These are phyloP conservation scores for Tragelaphus strepsiceros DNA, from an alignment of 2,113 vertebrate genomes.

Conservation along the genomic window DNA sequence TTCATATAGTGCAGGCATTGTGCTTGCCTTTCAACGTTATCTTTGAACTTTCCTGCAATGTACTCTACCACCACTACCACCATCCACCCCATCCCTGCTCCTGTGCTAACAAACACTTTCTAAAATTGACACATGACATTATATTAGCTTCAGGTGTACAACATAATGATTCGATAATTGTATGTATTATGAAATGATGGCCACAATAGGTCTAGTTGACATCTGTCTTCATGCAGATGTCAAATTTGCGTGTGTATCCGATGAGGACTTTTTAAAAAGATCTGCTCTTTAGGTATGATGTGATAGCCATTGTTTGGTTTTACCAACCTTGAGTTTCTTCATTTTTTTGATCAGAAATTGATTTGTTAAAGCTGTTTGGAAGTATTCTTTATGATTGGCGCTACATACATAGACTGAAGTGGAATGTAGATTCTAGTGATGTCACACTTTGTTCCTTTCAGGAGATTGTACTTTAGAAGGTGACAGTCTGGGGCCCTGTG, in stretches of 20 bases:
- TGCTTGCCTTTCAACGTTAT: neutral
- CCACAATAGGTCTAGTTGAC: neutral
- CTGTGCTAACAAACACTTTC: too few species aligned
- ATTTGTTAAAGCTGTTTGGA: constrained; percentile 50
- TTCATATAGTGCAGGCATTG: neutral
- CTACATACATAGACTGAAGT: neutral
- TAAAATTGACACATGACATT: neutral
- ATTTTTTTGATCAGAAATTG: constrained; percentile 41
- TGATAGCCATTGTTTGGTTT: constrained; percentile 47
- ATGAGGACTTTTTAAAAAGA: neutral
- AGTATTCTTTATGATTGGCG: constrained; percentile 28
- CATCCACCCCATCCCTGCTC: neutral
- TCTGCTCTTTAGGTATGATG: neutral
- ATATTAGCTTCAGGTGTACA: neutral
- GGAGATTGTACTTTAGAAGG: neutral
- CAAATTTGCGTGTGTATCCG: neutral
- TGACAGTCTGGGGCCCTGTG: neutral
- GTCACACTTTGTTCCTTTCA: neutral
- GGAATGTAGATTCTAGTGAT: neutral
- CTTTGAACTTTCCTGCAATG: neutral
- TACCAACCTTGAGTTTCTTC: constrained; percentile 43
- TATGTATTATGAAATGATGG: neutral
- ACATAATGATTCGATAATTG: neutral
- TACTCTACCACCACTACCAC: accelerated
- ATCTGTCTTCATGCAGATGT: neutral